phyloP scores from a whole-genome alignment of 2,797 vertebrate species.

The Pipistrellus pipistrellus region DNA sequence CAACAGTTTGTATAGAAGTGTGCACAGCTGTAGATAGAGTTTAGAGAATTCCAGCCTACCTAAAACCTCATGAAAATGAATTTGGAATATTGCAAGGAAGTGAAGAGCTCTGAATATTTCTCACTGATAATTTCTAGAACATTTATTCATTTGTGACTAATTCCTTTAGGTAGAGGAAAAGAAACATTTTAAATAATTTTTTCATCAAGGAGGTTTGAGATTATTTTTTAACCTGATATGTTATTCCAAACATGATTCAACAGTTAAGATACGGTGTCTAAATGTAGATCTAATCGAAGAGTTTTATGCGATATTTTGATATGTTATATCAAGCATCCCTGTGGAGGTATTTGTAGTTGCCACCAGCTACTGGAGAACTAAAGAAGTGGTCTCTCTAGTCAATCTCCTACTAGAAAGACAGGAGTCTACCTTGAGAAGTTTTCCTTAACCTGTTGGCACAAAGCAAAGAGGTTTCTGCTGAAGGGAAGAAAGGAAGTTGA shows the following conservation, averaged over 20 bases:
- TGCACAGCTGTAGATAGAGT: background rate
- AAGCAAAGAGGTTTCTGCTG: conserved; percentile 56
- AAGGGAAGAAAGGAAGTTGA: conserved; percentile 57
- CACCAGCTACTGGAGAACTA: conserved; percentile 18
- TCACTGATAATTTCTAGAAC: conserved; percentile 37
- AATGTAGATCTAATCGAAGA: background rate
- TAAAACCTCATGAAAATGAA: conserved; percentile 47
- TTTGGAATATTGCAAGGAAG: conserved; percentile 57
- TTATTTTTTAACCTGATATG: conserved; percentile 26
- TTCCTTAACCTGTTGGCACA: conserved; percentile 33
- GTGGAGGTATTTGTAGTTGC: conserved; percentile 53
- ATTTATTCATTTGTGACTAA: conserved; percentile 54
- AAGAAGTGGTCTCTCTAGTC: conserved; percentile 40
- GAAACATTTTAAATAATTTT: conserved; percentile 26
- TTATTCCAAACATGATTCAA: conserved; percentile 38
- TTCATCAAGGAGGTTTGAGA: conserved; percentile 41
- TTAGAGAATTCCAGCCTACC: conserved; percentile 46
- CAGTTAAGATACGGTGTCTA: conserved; percentile 31
- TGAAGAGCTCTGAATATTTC: conserved; percentile 44
- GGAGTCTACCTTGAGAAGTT: conserved; percentile 19
- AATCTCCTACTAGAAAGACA: conserved; percentile 63
- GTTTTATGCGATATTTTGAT: conserved; percentile 2
- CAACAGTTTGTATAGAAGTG: background rate
- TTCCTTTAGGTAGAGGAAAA: conserved; percentile 44
- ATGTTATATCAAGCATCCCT: conserved; percentile 42